A percentile compares a stretch with the other conserved stretches of the same genome.
Evolutionary conservation across 2,113 vertebrate genomes (phyloP).

Genomic region (Calidris pugnax): DNA sequence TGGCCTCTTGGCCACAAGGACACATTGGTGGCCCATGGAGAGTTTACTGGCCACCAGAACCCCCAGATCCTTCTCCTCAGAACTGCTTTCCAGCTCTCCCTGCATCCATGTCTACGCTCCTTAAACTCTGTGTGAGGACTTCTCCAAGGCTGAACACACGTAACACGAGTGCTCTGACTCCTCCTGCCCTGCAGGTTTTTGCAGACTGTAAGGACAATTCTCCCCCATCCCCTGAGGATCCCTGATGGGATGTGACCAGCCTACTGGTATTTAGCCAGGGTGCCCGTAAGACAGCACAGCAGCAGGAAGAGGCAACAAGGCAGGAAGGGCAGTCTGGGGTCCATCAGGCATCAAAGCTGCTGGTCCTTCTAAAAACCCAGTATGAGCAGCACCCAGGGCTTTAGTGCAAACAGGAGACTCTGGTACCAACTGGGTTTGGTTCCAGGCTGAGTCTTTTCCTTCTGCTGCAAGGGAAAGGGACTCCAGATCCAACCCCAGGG

Average conservation of each 20-base stretch:
- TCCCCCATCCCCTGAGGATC: background rate
- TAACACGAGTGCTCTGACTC: accelerated
- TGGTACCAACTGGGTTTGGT: background rate
- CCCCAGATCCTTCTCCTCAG: too few species aligned
- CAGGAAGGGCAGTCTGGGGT: background rate
- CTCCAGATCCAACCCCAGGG: background rate
- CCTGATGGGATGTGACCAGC: background rate
- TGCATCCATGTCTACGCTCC: accelerated
- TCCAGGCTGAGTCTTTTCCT: background rate
- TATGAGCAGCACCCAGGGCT: background rate
- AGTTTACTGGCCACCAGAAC: too few species aligned
- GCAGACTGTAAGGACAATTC: background rate
- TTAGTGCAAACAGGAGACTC: background rate
- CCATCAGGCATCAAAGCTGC: background rate
- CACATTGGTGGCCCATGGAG: too few species aligned
- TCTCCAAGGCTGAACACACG: background rate
- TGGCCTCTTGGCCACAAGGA: too few species aligned
- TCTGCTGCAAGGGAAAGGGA: background rate
- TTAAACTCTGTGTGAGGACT: background rate
- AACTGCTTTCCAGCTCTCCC: background rate
- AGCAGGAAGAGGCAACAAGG: background rate
- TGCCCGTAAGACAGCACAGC: background rate
- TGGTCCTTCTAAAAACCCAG: background rate
- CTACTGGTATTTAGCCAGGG: background rate
- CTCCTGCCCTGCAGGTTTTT: background rate